Base-by-base conservation (phyloP, 2,797 vertebrate species). In the Onychomys leucogaster region DNA sequence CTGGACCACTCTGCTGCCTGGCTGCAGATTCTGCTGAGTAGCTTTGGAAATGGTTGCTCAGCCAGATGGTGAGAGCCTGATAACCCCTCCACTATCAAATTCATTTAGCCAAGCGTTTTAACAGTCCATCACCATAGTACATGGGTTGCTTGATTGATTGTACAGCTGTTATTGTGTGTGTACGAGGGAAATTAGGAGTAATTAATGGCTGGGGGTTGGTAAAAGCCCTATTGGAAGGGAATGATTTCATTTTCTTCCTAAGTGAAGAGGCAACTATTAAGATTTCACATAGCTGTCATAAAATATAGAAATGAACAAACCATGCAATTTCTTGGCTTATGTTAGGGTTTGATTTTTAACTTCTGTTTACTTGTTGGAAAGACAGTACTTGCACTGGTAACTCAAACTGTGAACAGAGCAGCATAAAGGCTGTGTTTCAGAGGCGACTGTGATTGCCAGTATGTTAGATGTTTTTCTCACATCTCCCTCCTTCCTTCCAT, bases 101-200 rank as follows among this genome's bases (percentile, higher is more conserved):
- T 92, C 89, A 75, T 91, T 84, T 89, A 96, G 29, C 87, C 82
- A 90, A 90, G 89, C 90, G 27, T 89, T 94, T 95, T 94, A 93
- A 61, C 81, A 83, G 84, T 81, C 80, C 3, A 34, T 80, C 57
- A 13, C 63, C 3, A 2, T 49, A n/a, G 46, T 55, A 75, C 43
- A 2, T 59, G 83, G 85, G 88, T 2, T 76, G 91, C 81, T 5
- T 89, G 94, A 96, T 17, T 21, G 90, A 94, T 46, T 67, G 52
- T 82, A 67, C 89, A 87, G 91, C 95, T 97, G 88, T 86, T 95
- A 80, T 11, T 93, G 19, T 95, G 83, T 87, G 57, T 91, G 91
- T 96, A 87, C 11, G 67, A 96, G 90, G 75, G 82, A 92, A 97
- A 95, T 92, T 67, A 92, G 93, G 55, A 94, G 90, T 88, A 84